Base-by-base conservation (phyloP, 2,888 invertebrate genomes). In the Lasioglossum oenotherae region DNA sequence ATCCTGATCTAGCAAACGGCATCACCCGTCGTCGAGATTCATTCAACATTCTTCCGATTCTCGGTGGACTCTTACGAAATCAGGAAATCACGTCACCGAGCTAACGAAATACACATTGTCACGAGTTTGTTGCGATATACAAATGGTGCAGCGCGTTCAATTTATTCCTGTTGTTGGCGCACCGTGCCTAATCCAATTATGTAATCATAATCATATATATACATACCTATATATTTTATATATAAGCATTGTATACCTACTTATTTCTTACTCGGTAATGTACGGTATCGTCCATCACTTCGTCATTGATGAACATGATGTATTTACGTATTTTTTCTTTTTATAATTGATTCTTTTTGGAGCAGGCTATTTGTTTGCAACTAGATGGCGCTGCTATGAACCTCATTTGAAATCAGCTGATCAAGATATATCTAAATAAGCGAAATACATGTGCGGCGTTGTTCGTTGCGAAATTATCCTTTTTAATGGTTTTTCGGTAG, bases 361-460 rank as follows among this genome's bases (percentile, higher is more conserved):
- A 10, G 35, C 35, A 10, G 38, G 4, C 0, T 41, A 41, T 12
- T 60, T 53, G 4, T 41, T 49, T 0, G 14, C 4, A 23, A 19
- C 8, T 44, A 84, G 84, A 44, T 74, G 35, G 69, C 84, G 67
- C 31, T 5, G 74, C 27, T 2, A 10, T 8, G 38, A 46, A 5
- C 23, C 14, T 64, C 4, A 8, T 31, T 27, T 49, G 12, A 35
- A 74, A 74, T 71, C 84, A 84, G 84, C 78, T 84, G 84, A 44
- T 84, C 38, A 19, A 41, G 60, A 64, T 72, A 72, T 72, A 44
- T 19, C 27, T n/a, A 67, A 12, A 31, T 31, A 69, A 44, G 19
- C 1, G 8, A 44, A 27, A 74, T 44, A 44, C 44, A 27, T 71
- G 60, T 10, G 71, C 71, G 41, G 41, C 71, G 16, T 46, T 35